phyloP scores from a whole-genome alignment of 2,797 vertebrate species.

The Phrynocephalus vlangalii region DNA sequence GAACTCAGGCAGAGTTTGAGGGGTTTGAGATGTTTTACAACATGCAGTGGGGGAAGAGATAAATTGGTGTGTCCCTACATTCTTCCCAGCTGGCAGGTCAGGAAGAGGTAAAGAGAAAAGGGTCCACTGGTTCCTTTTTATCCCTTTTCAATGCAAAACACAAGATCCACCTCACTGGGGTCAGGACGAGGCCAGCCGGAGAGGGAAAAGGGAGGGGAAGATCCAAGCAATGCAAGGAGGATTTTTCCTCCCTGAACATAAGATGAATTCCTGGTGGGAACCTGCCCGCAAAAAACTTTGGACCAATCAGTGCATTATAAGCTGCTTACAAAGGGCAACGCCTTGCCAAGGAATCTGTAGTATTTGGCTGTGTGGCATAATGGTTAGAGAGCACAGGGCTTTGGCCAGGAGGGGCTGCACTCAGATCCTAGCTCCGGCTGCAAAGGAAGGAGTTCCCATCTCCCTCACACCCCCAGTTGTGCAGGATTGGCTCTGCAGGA shows the following conservation, averaged over 20 bases:
- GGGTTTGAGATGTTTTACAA: too few species aligned
- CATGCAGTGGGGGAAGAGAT: too few species aligned
- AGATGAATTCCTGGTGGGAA: neutral
- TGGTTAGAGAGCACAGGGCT: neutral
- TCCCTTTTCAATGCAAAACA: constrained; percentile 6
- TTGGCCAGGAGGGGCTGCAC: neutral
- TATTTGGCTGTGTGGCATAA: neutral
- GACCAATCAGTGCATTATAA: neutral
- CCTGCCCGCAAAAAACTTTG: neutral
- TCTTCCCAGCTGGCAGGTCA: too few species aligned
- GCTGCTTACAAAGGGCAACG: neutral
- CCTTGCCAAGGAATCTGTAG: neutral
- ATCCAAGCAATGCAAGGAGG: too few species aligned
- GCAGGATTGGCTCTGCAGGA: too few species aligned
- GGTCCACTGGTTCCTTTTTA: neutral
- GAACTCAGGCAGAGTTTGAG: too few species aligned
- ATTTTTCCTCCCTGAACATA: neutral
- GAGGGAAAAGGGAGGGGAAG: too few species aligned
- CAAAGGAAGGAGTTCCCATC: too few species aligned
- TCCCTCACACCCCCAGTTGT: too few species aligned
- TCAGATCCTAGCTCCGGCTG: too few species aligned
- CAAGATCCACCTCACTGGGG: neutral
- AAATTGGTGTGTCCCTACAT: neutral
- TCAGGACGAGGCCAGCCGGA: neutral
- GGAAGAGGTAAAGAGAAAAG: neutral